phyloP scores from a whole-genome alignment of 2,888 invertebrate species.

The Nezara viridula region DNA sequence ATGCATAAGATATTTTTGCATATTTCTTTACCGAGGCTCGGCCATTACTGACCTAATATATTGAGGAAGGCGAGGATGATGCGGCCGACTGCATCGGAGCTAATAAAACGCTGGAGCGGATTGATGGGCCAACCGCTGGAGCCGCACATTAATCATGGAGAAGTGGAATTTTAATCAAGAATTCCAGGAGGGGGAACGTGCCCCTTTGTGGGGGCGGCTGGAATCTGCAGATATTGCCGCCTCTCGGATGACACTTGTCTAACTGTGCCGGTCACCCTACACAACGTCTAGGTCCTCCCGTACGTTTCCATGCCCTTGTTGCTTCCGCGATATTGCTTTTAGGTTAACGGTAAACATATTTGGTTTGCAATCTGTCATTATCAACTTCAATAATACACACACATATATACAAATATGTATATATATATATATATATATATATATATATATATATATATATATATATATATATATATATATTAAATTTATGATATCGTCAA shows the following conservation, averaged over 20 bases:
- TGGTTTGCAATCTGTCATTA: too few species aligned
- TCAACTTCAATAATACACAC: too few species aligned
- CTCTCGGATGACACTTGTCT: slow-evolving; percentile 28
- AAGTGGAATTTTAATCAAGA: slow-evolving; percentile 64
- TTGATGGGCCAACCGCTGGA: slow-evolving; percentile 19
- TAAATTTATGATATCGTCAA: too few species aligned
- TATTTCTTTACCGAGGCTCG: neutral
- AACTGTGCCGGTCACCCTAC: neutral
- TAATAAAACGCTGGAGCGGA: slow-evolving; percentile 5
- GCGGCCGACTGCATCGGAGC: neutral
- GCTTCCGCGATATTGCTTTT: neutral
- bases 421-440: too few species aligned
- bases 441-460: too few species aligned
- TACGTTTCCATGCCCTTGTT: neutral
- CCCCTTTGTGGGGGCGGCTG: neutral
- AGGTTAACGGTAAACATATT: too few species aligned
- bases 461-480: too few species aligned
- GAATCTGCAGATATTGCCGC: slow-evolving; percentile 46
- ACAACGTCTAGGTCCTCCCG: neutral
- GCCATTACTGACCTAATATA: neutral
- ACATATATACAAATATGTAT: too few species aligned
- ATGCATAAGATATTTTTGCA: neutral
- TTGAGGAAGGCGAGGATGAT: neutral
- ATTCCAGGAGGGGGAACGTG: slow-evolving; percentile 60
- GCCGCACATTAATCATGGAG: slow-evolving; percentile 63